Evolutionary conservation across 2,888 invertebrate genomes (phyloP), one percentile per base, ranked within the genome.

Genomic region (Balanococcus diminutus): DNA sequence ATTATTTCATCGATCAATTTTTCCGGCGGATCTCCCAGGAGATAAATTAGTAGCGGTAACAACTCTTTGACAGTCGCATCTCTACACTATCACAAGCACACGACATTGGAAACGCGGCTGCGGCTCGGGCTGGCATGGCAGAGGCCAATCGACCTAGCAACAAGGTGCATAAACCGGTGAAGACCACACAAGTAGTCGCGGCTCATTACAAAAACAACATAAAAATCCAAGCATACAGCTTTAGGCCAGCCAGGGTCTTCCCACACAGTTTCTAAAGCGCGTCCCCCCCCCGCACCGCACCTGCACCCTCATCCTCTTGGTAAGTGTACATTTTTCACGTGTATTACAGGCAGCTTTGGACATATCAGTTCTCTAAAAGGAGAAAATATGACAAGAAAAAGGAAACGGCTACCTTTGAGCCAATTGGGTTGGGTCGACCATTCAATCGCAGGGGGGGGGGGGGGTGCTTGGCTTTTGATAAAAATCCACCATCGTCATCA

Each of bases 121-220:
- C 22, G 72, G 39, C 32, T 72, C n/a, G n/a, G n/a, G n/a, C n/a
- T n/a, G n/a, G n/a, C n/a, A n/a, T n/a, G n/a, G n/a, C n/a, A n/a
- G n/a, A n/a, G 31, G 46, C 67, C 39, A n/a, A 46, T 72, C 51
- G 25, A 46, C 72, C 79, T 32, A 46, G 72, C 72, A 85, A 79
- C 85, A 85, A 85, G 85, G 85, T 85, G 85, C 79, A 85, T 46
- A 79, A 85, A 85, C 75, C 79, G 75, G 85, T 72, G 84, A 61
- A 84, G 84, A 84, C 85, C 85, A 85, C 85, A 85, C 85, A 85
- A 85, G 85, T 75, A 75, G 85, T 85, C 28, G 75, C 75, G 85
- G 75, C 75, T 75, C 72, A 85, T 85, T 79, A 85, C 85, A 85
- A 85, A 85, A 85, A 85, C 85, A 75, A 85, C 75, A 85, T 85